Evolutionary conservation across 2,888 invertebrate species (phyloP).

Genomic region (Ormyrus pomaceus): DNA sequence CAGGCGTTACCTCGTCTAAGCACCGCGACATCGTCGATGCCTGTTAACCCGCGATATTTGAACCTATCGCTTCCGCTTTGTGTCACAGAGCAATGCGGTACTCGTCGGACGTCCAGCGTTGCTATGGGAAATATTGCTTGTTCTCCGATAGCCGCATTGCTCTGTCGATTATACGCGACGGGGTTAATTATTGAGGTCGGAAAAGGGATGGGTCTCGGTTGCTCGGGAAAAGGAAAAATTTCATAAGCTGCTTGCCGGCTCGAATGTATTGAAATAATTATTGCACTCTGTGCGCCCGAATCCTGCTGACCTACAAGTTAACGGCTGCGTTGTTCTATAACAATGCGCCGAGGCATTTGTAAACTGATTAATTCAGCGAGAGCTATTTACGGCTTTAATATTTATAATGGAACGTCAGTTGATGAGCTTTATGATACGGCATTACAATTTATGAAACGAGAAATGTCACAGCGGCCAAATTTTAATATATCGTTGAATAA

Average conservation of each 20-base stretch:
- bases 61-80: constrained; percentile 33
- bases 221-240: background rate
- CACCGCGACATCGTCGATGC: background rate
- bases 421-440: too few species aligned
- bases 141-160: background rate
- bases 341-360: background rate
- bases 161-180: background rate
- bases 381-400: too few species aligned
- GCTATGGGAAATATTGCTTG: background rate
- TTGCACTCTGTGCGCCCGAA: background rate
- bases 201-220: too few species aligned
- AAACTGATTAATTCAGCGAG: too few species aligned
- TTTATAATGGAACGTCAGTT: too few species aligned
- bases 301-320: background rate
- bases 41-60: constrained; percentile 8
- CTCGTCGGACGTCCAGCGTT: background rate
- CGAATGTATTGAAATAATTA: constrained; percentile 2
- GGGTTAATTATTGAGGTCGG: constrained; percentile 20
- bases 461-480: too few species aligned
- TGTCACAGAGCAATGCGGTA: background rate
- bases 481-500: too few species aligned
- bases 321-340: background rate
- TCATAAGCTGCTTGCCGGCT: constrained; percentile 2
- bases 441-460: too few species aligned
- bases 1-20: background rate